Evolutionary conservation across 1,140 invertebrate species (phyloP).

Genomic region (Triops cancriformis): DNA sequence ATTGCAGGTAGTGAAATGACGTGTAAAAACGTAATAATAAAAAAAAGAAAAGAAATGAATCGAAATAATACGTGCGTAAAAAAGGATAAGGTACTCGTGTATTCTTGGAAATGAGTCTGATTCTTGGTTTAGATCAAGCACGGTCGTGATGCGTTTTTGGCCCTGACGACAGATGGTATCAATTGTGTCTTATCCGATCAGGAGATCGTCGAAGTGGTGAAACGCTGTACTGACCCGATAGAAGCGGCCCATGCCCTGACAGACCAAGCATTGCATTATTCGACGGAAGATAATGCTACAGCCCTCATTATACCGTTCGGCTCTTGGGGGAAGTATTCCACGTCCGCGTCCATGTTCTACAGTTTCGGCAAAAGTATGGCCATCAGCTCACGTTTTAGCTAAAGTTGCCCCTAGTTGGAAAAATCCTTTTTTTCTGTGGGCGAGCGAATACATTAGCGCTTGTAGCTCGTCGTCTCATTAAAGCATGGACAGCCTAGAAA

Average conservation of each 20-base stretch:
- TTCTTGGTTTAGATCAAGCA: conserved; percentile 43
- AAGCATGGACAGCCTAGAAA: too few species aligned
- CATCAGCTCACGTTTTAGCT: conserved; percentile 25
- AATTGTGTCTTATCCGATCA: conserved; percentile 46
- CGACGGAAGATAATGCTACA: conserved; percentile 49
- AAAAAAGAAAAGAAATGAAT: too few species aligned
- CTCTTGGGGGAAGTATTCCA: conserved; percentile 42
- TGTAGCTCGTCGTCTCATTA: too few species aligned
- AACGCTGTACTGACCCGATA: conserved; percentile 40
- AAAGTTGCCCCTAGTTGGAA: background rate
- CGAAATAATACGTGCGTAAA: too few species aligned
- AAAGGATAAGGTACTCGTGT: too few species aligned
- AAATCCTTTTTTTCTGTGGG: background rate
- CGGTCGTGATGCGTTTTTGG: conserved; percentile 47
- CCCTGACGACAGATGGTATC: conserved; percentile 48
- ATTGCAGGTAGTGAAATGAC: conserved; percentile 37
- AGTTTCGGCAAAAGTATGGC: conserved; percentile 27
- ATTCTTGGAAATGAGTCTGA: too few species aligned
- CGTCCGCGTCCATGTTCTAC: conserved; percentile 27
- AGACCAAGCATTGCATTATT: conserved; percentile 47
- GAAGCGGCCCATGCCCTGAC: conserved; percentile 45
- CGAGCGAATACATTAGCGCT: too few species aligned
- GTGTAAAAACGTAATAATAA: too few species aligned
- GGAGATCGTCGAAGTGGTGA: conserved; percentile 46
- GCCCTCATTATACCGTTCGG: conserved; percentile 48